Evolutionary conservation across 2,888 invertebrate genomes (phyloP).

Genomic region (Rhagonycha fulva): DNA sequence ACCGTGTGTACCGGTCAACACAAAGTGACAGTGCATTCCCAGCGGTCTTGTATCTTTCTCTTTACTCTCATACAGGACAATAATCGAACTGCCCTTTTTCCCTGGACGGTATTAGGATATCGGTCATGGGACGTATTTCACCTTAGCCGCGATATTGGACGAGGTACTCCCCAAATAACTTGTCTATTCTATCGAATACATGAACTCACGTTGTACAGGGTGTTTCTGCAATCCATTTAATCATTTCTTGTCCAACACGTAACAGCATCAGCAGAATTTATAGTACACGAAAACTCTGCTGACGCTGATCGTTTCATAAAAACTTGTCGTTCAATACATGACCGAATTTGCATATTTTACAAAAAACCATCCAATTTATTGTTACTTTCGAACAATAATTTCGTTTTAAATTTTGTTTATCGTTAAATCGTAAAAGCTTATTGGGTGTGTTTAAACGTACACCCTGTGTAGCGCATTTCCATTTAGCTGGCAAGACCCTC

Average conservation of each 20-base stretch:
- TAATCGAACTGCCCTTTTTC: conserved; percentile 41
- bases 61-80: conserved; percentile 42
- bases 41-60: conserved; percentile 41
- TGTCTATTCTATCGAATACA: conserved; percentile 32
- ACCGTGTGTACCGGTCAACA: conserved; percentile 35
- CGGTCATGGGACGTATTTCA: conserved; percentile 40
- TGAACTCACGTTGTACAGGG: conserved; percentile 26
- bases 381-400: neutral
- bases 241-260: neutral
- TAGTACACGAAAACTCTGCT: neutral
- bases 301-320: neutral
- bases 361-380: neutral
- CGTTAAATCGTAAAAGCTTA: neutral
- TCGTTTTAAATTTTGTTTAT: neutral
- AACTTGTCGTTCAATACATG: neutral
- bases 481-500: conserved; percentile 38
- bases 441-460: conserved; percentile 1
- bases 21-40: conserved; percentile 40
- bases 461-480: conserved; percentile 35
- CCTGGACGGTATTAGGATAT: conserved; percentile 42
- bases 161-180: conserved; percentile 41
- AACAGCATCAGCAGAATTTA: neutral
- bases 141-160: conserved; percentile 39
- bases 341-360: neutral
- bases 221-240: neutral